Conservation (phyloP, 2,888 invertebrate genomes). For the Oligia latruncula region DNA sequence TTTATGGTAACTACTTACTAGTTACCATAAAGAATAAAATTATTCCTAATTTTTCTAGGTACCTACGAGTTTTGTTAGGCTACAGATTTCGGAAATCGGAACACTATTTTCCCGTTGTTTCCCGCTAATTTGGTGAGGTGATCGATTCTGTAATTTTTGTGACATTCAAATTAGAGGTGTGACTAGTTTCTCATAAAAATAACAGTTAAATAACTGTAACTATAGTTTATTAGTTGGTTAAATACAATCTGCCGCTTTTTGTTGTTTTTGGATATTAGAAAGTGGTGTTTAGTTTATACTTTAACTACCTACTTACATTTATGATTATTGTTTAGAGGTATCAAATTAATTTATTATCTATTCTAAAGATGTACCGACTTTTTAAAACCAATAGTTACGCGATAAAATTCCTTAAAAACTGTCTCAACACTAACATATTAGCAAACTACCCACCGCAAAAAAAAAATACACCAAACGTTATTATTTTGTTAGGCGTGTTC, state of each 20-base stretch:
- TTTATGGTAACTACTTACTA: too few relatives aligned
- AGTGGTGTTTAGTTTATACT: conserved; percentile 13
- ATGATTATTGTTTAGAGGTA: not conserved
- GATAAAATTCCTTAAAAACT: not conserved
- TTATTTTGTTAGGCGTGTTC: conserved; percentile 43
- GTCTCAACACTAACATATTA: not conserved
- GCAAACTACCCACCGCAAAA: conserved; percentile 14
- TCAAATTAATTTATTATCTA: not conserved
- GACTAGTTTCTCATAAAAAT: conserved; percentile 26
- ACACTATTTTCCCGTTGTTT: conserved; percentile 16
- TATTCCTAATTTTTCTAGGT: not conserved
- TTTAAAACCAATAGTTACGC: too few relatives aligned
- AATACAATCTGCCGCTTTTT: not conserved
- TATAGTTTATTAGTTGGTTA: not conserved
- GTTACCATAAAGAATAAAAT: too few relatives aligned
- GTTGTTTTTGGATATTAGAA: conserved; percentile 34
- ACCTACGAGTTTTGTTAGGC: not conserved
- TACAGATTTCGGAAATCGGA: conserved; percentile 2
- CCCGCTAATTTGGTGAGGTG: conserved; percentile 25
- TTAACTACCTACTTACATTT: not conserved
- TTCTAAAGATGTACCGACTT: not conserved
- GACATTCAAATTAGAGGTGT: conserved; percentile 29
- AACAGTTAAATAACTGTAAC: conserved; percentile 32
- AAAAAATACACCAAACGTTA: conserved; percentile 37
- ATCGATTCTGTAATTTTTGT: conserved; percentile 38